These are phyloP conservation scores for Garrulus glandarius DNA, from an alignment of 2,797 vertebrate genomes.

Conservation along the genomic window DNA sequence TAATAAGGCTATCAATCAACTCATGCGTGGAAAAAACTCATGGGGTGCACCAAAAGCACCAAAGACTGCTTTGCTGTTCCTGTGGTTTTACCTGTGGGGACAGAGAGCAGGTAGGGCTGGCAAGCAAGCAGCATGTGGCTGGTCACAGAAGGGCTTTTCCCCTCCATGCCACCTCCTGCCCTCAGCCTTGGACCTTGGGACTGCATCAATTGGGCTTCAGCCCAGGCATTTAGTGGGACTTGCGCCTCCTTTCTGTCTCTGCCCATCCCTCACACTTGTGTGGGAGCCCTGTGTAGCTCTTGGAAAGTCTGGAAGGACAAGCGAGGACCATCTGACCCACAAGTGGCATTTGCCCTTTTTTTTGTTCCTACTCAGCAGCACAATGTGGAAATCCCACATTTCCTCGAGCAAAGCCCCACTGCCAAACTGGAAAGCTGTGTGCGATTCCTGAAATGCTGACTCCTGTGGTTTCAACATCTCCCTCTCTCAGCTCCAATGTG, in stretches of 20 bases:
- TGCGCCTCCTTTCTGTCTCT: not conserved
- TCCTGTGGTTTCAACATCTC: not conserved
- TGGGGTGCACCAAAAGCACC: not conserved
- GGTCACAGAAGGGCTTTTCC: not conserved
- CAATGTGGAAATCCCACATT: not conserved
- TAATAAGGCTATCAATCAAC: not conserved
- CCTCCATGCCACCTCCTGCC: rapidly evolving
- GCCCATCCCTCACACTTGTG: not conserved
- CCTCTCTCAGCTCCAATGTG: rapidly evolving
- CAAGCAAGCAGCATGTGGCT: rapidly evolving
- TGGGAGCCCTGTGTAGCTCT: rapidly evolving
- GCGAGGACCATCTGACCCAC: not conserved
- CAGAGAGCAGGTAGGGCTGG: not conserved
- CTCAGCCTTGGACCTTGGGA: not conserved
- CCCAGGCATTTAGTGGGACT: not conserved
- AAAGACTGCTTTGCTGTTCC: not conserved
- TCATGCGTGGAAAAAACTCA: not conserved
- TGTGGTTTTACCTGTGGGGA: not conserved
- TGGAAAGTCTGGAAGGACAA: not conserved
- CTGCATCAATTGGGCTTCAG: not conserved
- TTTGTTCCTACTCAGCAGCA: not conserved
- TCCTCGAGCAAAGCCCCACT: not conserved
- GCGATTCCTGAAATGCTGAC: not conserved
- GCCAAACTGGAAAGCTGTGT: not conserved
- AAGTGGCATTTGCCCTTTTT: not conserved